These are phyloP conservation scores for Parasteatoda lunata DNA, from an alignment of 2,888 invertebrate genomes.

Conservation along the genomic window DNA sequence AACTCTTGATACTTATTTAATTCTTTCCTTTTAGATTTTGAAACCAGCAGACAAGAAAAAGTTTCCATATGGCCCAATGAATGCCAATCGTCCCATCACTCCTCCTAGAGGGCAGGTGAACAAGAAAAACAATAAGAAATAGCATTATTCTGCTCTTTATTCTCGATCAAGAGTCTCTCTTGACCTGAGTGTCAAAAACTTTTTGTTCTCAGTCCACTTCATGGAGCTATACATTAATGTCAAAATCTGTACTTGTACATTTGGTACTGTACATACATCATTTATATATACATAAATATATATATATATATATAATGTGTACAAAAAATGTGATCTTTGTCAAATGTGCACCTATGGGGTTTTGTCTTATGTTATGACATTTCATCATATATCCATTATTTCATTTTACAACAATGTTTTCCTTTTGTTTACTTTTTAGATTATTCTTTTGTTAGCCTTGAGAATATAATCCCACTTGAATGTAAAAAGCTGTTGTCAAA, in stretches of 20 bases:
- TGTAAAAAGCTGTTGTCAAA: background rate
- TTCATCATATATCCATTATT: conserved; percentile 44
- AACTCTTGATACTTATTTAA: background rate
- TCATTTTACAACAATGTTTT: conserved; percentile 37
- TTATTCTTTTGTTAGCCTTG: conserved; percentile 5
- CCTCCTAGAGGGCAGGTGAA: conserved; percentile 85
- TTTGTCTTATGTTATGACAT: conserved; percentile 32
- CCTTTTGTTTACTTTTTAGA: conserved; percentile 19
- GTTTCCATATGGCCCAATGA: conserved; percentile 95
- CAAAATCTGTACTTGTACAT: conserved; percentile 62
- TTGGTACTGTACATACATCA: conserved; percentile 61
- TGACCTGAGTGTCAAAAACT: conserved; percentile 51
- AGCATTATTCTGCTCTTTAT: conserved; percentile 27
- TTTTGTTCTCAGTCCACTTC: conserved; percentile 61
- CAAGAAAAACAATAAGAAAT: conserved; percentile 70
- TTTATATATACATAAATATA: conserved; percentile 2
- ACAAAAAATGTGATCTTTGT: conserved; percentile 44
- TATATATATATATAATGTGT: conserved; percentile 56
- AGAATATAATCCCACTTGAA: conserved; percentile 8
- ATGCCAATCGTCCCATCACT: conserved; percentile 96
- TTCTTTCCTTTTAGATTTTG: conserved; percentile 83
- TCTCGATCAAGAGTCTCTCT: conserved; percentile 38
- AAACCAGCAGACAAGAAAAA: conserved; percentile 99
- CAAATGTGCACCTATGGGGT: conserved; percentile 21
- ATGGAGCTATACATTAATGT: conserved; percentile 42